Conservation (phyloP, 2,888 invertebrate species). For the Drosophila longiperda region DNA sequence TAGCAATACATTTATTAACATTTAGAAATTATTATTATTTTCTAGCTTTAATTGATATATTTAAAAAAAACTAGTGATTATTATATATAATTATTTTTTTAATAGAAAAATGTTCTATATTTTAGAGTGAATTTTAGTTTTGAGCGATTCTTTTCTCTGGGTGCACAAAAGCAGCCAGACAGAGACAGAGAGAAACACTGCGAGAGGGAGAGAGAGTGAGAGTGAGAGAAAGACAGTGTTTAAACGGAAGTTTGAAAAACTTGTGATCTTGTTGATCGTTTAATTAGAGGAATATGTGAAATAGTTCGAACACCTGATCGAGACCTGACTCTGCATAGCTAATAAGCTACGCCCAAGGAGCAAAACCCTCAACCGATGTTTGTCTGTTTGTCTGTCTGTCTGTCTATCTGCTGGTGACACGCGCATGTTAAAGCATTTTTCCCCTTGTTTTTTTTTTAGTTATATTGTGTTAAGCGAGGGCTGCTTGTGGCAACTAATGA, state of each 20-base stretch:
- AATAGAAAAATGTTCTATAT: not conserved
- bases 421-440: constrained; percentile 57
- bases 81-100: not conserved
- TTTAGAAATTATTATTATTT: not conserved
- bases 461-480: constrained; percentile 19
- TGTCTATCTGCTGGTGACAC: constrained; percentile 33
- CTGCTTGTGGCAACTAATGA: constrained; percentile 63
- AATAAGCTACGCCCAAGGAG: constrained; percentile 56
- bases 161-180: not conserved
- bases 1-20: not conserved
- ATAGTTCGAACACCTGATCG: constrained; percentile 82
- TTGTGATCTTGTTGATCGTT: constrained; percentile 82
- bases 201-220: not conserved
- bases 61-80: not conserved
- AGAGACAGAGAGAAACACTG: not conserved
- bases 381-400: not conserved
- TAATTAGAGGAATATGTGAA: constrained; percentile 84
- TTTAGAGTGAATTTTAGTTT: not conserved
- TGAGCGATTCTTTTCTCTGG: not conserved
- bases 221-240: constrained; percentile 2
- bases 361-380: not conserved
- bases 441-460: constrained; percentile 16
- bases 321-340: constrained; percentile 70
- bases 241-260: constrained; percentile 74
- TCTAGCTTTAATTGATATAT: not conserved